Conservation (phyloP, 2,888 invertebrate species). For the Patella pellucida region DNA sequence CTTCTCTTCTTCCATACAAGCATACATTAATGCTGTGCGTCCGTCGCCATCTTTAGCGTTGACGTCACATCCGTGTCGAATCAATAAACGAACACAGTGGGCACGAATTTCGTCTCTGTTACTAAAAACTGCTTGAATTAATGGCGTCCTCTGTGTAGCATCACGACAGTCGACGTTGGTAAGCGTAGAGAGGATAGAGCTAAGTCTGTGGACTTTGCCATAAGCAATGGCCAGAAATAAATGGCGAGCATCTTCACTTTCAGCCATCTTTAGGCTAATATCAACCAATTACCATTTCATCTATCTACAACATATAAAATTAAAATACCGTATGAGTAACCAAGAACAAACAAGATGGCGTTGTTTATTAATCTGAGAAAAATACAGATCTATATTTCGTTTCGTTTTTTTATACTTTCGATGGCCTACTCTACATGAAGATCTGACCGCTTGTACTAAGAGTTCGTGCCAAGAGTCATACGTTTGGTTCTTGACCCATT, state of each 20-base stretch:
- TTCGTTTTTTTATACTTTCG: too few species aligned
- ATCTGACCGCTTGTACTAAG: too few species aligned
- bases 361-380: too few species aligned
- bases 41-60: conserved; percentile 51
- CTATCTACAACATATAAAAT: background rate
- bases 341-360: too few species aligned
- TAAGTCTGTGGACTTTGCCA: conserved; percentile 33
- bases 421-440: too few species aligned
- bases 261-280: background rate
- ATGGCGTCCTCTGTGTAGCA: conserved; percentile 46
- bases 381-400: too few species aligned
- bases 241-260: conserved; percentile 23
- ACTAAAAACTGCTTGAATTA: conserved; percentile 50
- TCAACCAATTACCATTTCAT: background rate
- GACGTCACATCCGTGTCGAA: conserved; percentile 53
- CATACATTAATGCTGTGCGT: conserved; percentile 54
- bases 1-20: conserved; percentile 51
- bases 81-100: conserved; percentile 51
- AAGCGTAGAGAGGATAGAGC: conserved; percentile 26
- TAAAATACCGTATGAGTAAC: too few species aligned
- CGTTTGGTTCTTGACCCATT: too few species aligned
- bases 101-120: conserved; percentile 51
- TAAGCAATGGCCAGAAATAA: conserved; percentile 34
- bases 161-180: conserved; percentile 39
- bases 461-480: too few species aligned